Evolutionary conservation across 2,113 vertebrate genomes (phyloP), one percentile per base, ranked within the genome.

Genomic region (Protomyctophum bolini): DNA sequence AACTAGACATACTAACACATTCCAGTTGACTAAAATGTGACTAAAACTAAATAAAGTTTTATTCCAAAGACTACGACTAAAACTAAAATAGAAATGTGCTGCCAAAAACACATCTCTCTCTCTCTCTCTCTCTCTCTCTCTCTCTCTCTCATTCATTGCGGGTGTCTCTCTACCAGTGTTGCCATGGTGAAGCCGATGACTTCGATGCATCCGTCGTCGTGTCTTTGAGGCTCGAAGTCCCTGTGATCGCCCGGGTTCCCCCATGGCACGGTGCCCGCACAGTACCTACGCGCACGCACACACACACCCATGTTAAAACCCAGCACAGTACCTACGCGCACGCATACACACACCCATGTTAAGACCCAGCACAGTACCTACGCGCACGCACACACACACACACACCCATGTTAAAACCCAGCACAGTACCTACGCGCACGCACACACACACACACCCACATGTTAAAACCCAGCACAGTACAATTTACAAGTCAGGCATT

Each of bases 111-210:
- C n/a, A n/a, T n/a, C n/a, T n/a, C n/a, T n/a, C n/a, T n/a, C n/a
- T n/a, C n/a, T n/a, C n/a, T n/a, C n/a, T n/a, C n/a, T 8, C 6
- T 8, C 4, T 41, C 21, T 1, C 1, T 15, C 8, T 45, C n/a
- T 33, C 29, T 21, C 51, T 55, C n/a, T 15, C 2, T 57, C 65
- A 47, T 1, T 15, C 7, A 11, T 10, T 41, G 4, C 28, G 0
- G 7, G 10, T 47, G 4, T 14, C 87, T 88, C 87, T 85, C 85
- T n/a, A 99, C 97, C 95, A 99, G 89, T 0, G 98, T 98, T 0
- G 97, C 97, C 98, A 99, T 96, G 78, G 97, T 99, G 90, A 99
- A 99, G 84, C 96, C 97, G 0, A 99, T 99, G 54, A 99, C 98
- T 86, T 99, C 98, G 70, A 99, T 98, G 92, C 95, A 98, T 82